A percentile compares a stretch with the other conserved stretches of the same genome.
Evolutionary conservation across 2,113 vertebrate species (phyloP).

Genomic region (Perccottus glenii): DNA sequence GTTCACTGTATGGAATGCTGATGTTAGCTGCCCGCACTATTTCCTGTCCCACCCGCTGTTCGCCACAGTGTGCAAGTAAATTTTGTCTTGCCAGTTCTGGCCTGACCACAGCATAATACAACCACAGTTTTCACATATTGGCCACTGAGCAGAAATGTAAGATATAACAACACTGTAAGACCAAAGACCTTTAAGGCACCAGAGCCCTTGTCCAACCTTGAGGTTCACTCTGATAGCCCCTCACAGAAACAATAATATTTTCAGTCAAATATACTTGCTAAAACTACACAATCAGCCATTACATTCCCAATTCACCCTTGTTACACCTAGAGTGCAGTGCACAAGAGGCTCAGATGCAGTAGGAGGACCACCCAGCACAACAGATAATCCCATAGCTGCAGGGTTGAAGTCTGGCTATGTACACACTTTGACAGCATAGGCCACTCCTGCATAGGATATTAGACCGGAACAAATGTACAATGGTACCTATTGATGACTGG

Average conservation of each 20-base stretch:
- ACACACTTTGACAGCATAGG: constrained; percentile 52
- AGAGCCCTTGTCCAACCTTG: constrained; percentile 7
- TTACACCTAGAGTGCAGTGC: constrained; percentile 31
- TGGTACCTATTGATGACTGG: constrained; percentile 62
- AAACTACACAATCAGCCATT: neutral
- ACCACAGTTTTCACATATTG: constrained; percentile 28
- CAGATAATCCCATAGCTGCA: constrained; percentile 64
- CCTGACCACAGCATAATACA: constrained; percentile 26
- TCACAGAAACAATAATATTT: constrained; percentile 10
- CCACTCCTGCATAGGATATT: constrained; percentile 55
- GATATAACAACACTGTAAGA: constrained; percentile 8
- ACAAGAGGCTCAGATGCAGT: constrained; percentile 40
- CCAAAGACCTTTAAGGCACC: constrained; percentile 22
- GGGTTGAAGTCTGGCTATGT: constrained; percentile 49
- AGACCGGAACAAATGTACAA: constrained; percentile 55
- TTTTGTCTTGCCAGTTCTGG: constrained; percentile 25
- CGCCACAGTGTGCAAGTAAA: constrained; percentile 26
- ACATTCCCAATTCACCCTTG: constrained; percentile 29
- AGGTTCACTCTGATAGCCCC: constrained; percentile 15
- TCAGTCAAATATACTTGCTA: neutral
- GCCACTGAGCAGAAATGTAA: constrained; percentile 39
- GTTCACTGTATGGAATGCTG: constrained; percentile 31
- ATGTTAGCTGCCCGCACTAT: constrained; percentile 36
- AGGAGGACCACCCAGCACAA: constrained; percentile 68
- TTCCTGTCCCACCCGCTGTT: constrained; percentile 40